Conservation (phyloP, 1,140 invertebrate species). For the Eueides isabella region DNA sequence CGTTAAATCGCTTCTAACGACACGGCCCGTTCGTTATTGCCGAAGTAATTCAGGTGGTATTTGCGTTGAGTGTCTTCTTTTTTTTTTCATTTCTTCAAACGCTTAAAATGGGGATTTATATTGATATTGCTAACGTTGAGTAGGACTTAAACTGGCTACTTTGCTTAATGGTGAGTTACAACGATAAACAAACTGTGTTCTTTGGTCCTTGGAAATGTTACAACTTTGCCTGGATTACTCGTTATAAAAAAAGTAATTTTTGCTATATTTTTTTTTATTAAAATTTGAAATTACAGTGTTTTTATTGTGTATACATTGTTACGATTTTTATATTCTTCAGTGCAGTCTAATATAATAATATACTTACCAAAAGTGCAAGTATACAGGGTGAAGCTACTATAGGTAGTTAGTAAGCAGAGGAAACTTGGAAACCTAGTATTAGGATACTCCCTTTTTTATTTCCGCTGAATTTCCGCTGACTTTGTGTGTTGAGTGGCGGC, state of each 20-base stretch:
- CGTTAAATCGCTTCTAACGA: constrained; percentile 13
- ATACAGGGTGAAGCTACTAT: too few relatives aligned
- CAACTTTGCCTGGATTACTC: not conserved
- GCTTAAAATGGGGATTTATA: constrained; percentile 47
- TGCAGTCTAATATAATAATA: too few relatives aligned
- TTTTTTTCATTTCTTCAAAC: constrained; percentile 34
- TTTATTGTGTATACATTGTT: too few relatives aligned
- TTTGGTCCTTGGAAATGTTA: not conserved
- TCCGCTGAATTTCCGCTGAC: too few relatives aligned
- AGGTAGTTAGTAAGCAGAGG: too few relatives aligned
- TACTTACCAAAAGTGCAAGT: too few relatives aligned
- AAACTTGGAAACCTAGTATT: too few relatives aligned
- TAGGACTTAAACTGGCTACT: constrained; percentile 14
- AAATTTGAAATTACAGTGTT: too few relatives aligned
- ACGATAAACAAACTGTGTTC: constrained; percentile 8
- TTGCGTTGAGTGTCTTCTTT: constrained; percentile 6
- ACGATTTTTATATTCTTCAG: too few relatives aligned
- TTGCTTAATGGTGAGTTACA: constrained; percentile 9
- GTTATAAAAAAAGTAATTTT: not conserved
- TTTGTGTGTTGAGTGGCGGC: too few relatives aligned
- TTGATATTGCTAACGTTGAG: constrained; percentile 55
- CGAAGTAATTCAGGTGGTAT: constrained; percentile 9
- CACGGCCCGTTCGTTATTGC: constrained; percentile 3
- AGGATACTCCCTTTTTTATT: too few relatives aligned
- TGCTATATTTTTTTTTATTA: not conserved